Base-by-base conservation (phyloP, 2,797 vertebrate species). In the Acrossocheilus wenchowensis region DNA sequence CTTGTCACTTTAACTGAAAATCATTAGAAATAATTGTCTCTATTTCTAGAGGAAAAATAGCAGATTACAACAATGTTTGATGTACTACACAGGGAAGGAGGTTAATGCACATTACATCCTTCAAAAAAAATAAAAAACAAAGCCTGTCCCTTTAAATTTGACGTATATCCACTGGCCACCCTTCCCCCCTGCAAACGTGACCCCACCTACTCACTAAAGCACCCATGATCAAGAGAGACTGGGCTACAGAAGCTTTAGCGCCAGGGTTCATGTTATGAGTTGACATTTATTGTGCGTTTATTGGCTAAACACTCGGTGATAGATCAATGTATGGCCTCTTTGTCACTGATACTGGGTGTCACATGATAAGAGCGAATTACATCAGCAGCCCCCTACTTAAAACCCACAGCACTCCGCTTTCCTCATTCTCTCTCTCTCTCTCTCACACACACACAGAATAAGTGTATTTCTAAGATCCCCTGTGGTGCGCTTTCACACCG, bases 121-220 rank as follows among this genome's bases (percentile, higher is more conserved):
- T 60, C 12, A 30, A 79, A 87, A 66, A 26, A 88, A 88, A 94
- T 84, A 92, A 90, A 90, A 95, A 94, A 95, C 88, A 93, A 91
- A 88, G 89, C 77, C 91, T 94, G 94, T 92, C 93, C 92, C 94
- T 96, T 95, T 96, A 95, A 95, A 95, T 94, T 91, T 90, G 92
- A 92, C 91, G 88, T 93, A 94, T 93, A 93, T 74, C 36, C 41
- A 90, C 89, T 91, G 88, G 90, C 86, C 91, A 91, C 94, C 95
- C 95, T 94, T 94, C 95, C 95, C 94, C 89, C 80, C 41, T n/a
- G 50, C 78, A 89, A 54, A 68, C 19, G n/a, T 72, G 39, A 69
- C 74, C 90, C 91, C 90, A 92, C 91, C 90, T 87, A 91, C 91
- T 90, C 90, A 90, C 91, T 88, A 90, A 90, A 84, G 79, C 88